phyloP scores from a whole-genome alignment of 2,888 invertebrate species.

The Xestoiulus laeticollis region DNA sequence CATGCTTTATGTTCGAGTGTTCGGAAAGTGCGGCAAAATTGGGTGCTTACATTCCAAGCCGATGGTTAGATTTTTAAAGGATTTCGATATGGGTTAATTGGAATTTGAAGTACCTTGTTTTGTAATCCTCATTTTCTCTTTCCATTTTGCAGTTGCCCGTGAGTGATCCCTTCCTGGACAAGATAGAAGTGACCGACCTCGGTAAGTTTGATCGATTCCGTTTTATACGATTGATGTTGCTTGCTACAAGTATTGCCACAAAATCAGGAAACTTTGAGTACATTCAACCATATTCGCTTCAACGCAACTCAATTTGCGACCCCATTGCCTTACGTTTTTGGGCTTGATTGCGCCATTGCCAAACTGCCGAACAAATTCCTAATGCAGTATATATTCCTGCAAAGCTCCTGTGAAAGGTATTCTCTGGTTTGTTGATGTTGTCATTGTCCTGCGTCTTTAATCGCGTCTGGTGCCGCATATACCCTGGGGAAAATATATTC shows the following conservation, averaged over 20 bases:
- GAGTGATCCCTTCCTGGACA: constrained; percentile 90
- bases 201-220: constrained; percentile 69
- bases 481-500: neutral
- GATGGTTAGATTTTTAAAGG: neutral
- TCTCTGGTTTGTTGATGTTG: neutral
- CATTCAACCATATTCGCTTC: too few species aligned
- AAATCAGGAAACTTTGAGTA: too few species aligned
- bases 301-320: too few species aligned
- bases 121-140: neutral
- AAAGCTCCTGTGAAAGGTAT: too few species aligned
- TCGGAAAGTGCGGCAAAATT: neutral
- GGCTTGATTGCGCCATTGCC: too few species aligned
- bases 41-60: neutral
- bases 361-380: too few species aligned
- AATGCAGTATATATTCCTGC: too few species aligned
- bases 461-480: neutral
- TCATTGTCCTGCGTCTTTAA: neutral
- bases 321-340: too few species aligned
- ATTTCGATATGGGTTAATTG: neutral
- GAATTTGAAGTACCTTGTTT: neutral
- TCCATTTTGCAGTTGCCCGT: constrained; percentile 79
- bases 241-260: too few species aligned
- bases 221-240: neutral
- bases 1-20: neutral
- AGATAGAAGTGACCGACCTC: constrained; percentile 79